Evolutionary conservation across 2,113 vertebrate species (phyloP), one percentile per base, ranked within the genome.

Genomic region (Osmerus mordax): DNA sequence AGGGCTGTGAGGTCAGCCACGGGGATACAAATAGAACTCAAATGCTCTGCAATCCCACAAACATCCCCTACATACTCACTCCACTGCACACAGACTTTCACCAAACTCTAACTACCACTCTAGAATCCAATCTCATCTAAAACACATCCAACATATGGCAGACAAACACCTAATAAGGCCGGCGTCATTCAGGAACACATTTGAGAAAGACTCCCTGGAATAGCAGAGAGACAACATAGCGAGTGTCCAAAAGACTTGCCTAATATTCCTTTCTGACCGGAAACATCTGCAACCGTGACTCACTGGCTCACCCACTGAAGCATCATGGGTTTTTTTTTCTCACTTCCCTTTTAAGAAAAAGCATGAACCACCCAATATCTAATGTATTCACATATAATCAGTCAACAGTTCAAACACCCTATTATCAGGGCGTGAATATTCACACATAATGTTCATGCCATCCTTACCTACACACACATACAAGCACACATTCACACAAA

Each of bases 11-110:
- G 88, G 87, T 89, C 86, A 82, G 76, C 67, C 51, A 32, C 71
- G 64, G 59, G 3, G 28, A 88, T 84, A 91, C 89, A 89, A 90
- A 90, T 91, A 92, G 84, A 77, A 74, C 13, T 36, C 68, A 84
- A 78, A 75, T 77, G 75, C 70, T 86, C 69, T 77, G 56, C 41
- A 74, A 82, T 68, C 78, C 72, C 66, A 82, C 56, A 79, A 84
- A 83, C 83, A 84, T 78, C 78, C 82, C 79, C 85, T 58, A 14
- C 11, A 78, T 54, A 77, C 36, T 62, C 67, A 83, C 80, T 83
- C 81, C 85, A 75, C 67, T 69, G 72, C 73, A 74, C 65, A 79
- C 76, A 74, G 18, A 53, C 53, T 23, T 15, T 47, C 66, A 54
- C 19, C 12, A 32, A 70, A 11, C 41, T 23, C 55, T 5, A 23